Base-by-base conservation (phyloP, 2,888 invertebrate species). In the Glaucopsyche alexis region DNA sequence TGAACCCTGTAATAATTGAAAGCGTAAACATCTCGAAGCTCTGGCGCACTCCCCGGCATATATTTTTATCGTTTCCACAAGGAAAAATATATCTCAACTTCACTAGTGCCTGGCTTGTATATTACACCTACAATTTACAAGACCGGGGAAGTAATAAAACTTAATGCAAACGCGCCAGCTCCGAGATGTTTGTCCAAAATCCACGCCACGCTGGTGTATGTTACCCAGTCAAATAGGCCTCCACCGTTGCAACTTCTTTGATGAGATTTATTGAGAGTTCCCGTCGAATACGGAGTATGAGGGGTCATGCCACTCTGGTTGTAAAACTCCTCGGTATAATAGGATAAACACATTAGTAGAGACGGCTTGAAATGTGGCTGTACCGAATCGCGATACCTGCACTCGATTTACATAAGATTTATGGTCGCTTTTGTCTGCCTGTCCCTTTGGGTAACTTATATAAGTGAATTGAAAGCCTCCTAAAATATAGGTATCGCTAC, bases 101-200 rank as follows among this genome's bases (percentile, higher is more conserved):
- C 77, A 80, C 81, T 77, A 78, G 78, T 78, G 77, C 78, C 79
- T 79, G 78, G 79, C 78, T 76, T 75, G 80, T 87, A 87, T 85
- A 89, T 87, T 84, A 87, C 85, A 84, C 84, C 83, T 86, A 88
- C 87, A 89, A 89, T 90, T 89, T 87, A 87, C 86, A 87, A 86
- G 84, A 85, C 84, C 84, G 83, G 85, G 86, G 86, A 88, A 89
- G 89, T 87, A 87, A 89, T 90, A 90, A 91, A 91, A 91, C 90
- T 90, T 90, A 88, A 90, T 87, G 87, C 86, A 87, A 87, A 86
- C 86, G 84, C 85, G 83, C 83, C 83, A 84, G 84, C 81, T 85
- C 81, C 80, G 81, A 85, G 84, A 82, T 89, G 88, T 90, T 90
- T 88, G 88, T 86, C 84, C 86, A 87, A 76, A 88, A 88, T 89